Conservation (phyloP, 1,140 invertebrate species). For the Zaprionus lachaisei region DNA sequence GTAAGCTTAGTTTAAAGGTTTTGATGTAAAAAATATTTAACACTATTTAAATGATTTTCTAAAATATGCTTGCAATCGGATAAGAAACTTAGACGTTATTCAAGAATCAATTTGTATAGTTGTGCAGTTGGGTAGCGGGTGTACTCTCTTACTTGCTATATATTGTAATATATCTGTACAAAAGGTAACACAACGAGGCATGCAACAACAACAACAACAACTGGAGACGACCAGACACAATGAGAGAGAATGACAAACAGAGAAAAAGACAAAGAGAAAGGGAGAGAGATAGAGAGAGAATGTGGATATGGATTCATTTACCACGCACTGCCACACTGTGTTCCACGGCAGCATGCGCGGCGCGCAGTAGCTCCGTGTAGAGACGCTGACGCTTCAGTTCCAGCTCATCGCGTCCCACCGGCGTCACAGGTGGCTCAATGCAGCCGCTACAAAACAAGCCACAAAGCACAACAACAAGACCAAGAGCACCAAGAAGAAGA, state of each 20-base stretch:
- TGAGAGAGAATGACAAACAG: conserved; percentile 7
- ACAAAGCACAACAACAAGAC: conserved; percentile 24
- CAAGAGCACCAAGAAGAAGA: conserved; percentile 4
- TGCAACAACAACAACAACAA: conserved; percentile 18
- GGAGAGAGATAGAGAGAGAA: conserved; percentile 18
- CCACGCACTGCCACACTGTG: conserved; percentile 87
- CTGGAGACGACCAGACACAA: conserved; percentile 3
- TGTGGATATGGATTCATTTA: conserved; percentile 51
- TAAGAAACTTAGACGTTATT: no score
- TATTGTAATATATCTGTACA: neutral
- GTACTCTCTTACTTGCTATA: no score
- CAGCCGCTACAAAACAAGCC: conserved; percentile 62
- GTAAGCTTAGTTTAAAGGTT: no score
- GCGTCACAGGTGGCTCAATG: conserved; percentile 89
- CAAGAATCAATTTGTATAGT: no score
- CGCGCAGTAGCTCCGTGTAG: conserved; percentile 90
- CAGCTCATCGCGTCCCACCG: conserved; percentile 90
- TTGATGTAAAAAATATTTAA: no score
- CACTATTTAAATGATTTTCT: no score
- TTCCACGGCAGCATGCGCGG: conserved; percentile 89
- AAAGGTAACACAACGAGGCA: conserved; percentile 23
- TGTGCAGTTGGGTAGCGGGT: no score
- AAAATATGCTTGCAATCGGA: no score
- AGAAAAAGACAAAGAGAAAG: conserved; percentile 4
- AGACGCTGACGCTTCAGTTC: conserved; percentile 90